A percentile compares a stretch with the other conserved stretches of the same genome.
Evolutionary conservation across 2,797 vertebrate species (phyloP).

Genomic region (Molossus alvarezi): DNA sequence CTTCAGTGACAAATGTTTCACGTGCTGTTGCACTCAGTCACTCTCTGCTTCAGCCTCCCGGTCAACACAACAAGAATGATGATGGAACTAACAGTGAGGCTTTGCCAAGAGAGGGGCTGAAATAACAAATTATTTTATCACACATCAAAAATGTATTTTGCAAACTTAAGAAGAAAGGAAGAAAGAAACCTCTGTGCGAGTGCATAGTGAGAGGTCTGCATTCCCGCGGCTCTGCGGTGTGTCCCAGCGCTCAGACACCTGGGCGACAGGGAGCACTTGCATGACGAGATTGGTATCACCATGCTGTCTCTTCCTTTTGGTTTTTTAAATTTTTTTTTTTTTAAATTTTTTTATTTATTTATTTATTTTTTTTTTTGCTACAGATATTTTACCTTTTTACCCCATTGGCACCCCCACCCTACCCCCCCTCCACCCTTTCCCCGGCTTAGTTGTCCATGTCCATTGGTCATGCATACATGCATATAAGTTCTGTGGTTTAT

Average conservation of each 20-base stretch:
- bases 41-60: conserved; percentile 33
- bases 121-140: conserved; percentile 80
- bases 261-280: conserved; percentile 44
- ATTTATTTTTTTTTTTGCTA: no score
- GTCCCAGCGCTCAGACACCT: conserved; percentile 7
- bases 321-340: not conserved
- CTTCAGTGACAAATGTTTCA: conserved; percentile 73
- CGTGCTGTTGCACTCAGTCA: conserved; percentile 31
- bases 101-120: conserved; percentile 63
- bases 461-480: no score
- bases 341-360: not conserved
- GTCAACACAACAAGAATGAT: conserved; percentile 67
- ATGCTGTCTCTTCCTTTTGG: no score
- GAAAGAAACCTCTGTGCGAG: not conserved
- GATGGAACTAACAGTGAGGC: conserved; percentile 60
- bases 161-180: conserved; percentile 52
- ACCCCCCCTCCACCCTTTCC: fast-evolving
- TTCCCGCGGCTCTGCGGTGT: not conserved
- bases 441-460: no score
- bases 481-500: no score
- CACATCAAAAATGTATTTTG: conserved; percentile 73
- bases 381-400: no score
- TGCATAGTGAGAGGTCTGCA: conserved; percentile 41
- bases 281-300: not conserved
- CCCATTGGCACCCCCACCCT: no score